A percentile compares a stretch with the other conserved stretches of the same genome.
phyloP scores from a whole-genome alignment of 2,888 invertebrate genomes.

The Chirona hameri region DNA sequence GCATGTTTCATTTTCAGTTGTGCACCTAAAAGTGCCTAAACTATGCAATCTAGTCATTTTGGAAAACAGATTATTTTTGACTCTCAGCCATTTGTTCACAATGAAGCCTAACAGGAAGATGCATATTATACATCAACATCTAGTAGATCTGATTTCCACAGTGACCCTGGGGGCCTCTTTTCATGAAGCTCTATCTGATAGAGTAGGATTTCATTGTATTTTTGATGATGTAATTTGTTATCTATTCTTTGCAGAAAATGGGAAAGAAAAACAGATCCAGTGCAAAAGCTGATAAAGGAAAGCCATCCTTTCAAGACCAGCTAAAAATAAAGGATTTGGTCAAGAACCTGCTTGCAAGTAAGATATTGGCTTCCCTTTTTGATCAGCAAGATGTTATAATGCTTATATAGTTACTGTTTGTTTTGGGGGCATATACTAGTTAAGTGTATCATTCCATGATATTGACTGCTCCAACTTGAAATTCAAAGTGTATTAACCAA shows the following conservation, averaged over 20 bases:
- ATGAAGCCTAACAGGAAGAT: no score
- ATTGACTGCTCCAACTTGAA: not conserved
- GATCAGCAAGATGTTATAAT: not conserved
- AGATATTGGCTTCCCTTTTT: not conserved
- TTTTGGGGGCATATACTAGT: not conserved
- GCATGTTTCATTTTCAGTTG: no score
- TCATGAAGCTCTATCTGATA: no score
- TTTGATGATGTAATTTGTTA: no score
- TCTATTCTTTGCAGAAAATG: not conserved
- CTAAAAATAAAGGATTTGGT: not conserved
- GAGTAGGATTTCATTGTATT: no score
- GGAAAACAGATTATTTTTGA: no score
- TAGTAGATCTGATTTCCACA: no score
- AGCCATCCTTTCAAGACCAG: constrained; percentile 24
- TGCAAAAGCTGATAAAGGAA: not conserved
- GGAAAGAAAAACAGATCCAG: not conserved
- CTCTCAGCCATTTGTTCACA: no score
- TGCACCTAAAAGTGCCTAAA: no score
- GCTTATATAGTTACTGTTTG: not conserved
- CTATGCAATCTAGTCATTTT: no score
- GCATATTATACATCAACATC: no score
- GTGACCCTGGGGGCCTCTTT: no score
- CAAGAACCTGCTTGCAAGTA: not conserved
- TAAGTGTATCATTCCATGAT: not conserved
- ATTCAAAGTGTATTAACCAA: not conserved